Percentiles rank a stretch among this genome's conserved stretches.
phyloP scores from a whole-genome alignment of 2,797 vertebrate genomes.

The Cottoperca gobio region DNA sequence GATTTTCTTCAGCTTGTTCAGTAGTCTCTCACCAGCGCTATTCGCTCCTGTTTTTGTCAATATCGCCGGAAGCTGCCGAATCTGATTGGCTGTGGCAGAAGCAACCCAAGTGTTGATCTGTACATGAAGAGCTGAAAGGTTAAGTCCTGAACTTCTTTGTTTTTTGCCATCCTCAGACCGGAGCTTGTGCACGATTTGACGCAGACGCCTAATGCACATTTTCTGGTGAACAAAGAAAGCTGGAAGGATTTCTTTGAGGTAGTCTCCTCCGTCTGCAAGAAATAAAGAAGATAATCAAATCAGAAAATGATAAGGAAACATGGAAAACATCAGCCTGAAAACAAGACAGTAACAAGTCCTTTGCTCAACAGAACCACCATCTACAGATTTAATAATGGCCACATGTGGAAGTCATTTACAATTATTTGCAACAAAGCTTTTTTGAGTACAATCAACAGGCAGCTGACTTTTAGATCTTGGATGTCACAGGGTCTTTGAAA shows the following conservation, averaged over 20 bases:
- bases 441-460: background rate
- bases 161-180: fast-evolving
- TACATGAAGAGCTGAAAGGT: fast-evolving
- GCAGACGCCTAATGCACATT: constrained; percentile 24
- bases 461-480: background rate
- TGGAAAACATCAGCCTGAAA: background rate
- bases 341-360: fast-evolving
- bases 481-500: background rate
- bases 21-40: background rate
- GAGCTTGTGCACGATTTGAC: constrained; percentile 43
- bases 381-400: background rate
- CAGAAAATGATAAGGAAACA: background rate
- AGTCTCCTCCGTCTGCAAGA: constrained; percentile 51
- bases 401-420: background rate
- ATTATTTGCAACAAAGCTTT: background rate
- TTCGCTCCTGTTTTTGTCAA: fast-evolving
- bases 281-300: fast-evolving
- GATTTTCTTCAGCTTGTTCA: constrained; percentile 51
- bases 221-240: constrained; percentile 65
- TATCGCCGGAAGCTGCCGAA: constrained; percentile 24
- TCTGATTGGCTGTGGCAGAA: background rate
- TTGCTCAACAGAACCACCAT: too few species aligned
- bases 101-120: constrained; percentile 41
- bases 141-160: fast-evolving
- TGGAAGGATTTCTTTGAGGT: constrained; percentile 61